These are phyloP conservation scores for Chloroclystis v-ata DNA, from an alignment of 2,888 invertebrate species.

Conservation along the genomic window DNA sequence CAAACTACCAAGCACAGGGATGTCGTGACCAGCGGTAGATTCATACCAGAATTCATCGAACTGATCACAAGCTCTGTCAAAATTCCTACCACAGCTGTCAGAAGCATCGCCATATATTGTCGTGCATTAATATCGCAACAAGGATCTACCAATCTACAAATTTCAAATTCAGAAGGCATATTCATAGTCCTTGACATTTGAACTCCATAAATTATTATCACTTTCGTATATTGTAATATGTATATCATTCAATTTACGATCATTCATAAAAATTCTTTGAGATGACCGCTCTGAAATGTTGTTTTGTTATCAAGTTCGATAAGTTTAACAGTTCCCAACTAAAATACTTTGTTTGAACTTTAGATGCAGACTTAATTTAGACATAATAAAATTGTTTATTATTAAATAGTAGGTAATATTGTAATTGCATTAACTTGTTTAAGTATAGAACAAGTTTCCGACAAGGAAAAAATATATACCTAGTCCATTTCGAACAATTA, in stretches of 20 bases:
- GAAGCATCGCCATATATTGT: slow-evolving; percentile 14
- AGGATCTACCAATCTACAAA: slow-evolving; percentile 18
- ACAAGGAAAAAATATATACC: no score
- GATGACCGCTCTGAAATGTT: slow-evolving; percentile 11
- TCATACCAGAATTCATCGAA: slow-evolving; percentile 9
- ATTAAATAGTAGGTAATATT: no score
- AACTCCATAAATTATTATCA: slow-evolving; percentile 29
- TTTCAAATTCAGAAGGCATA: slow-evolving; percentile 26
- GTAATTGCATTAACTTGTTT: no score
- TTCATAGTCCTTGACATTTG: slow-evolving; percentile 31
- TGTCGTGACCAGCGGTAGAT: no score
- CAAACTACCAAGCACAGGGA: no score
- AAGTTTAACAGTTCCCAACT: no score
- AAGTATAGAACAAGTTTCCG: no score
- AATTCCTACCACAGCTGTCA: slow-evolving; percentile 19
- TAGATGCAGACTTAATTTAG: no score
- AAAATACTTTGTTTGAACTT: no score
- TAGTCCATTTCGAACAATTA: no score
- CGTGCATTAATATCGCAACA: slow-evolving; percentile 14
- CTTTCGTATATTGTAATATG: slow-evolving; percentile 26
- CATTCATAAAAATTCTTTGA: slow-evolving; percentile 20
- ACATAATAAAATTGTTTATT: no score
- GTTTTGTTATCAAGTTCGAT: not conserved
- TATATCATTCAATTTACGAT: slow-evolving; percentile 20
- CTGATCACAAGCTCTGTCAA: not conserved